phyloP scores from a whole-genome alignment of 2,113 vertebrate genomes.

The Scolopax mira region DNA sequence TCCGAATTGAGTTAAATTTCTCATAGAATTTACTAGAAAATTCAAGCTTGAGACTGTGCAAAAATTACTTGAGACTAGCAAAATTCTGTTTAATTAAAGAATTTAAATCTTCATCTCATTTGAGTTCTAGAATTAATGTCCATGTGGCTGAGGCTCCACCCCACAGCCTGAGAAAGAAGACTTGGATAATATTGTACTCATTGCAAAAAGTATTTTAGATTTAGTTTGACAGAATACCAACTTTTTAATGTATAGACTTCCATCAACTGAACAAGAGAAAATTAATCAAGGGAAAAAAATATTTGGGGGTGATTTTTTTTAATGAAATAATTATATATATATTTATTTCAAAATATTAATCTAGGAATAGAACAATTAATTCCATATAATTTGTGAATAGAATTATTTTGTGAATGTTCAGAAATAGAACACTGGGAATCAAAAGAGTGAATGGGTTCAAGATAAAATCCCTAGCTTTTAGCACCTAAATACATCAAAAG shows the following conservation, averaged over 20 bases:
- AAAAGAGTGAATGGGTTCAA: background rate
- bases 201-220: background rate
- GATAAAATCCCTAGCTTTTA: background rate
- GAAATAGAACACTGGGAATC: background rate
- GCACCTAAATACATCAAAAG: background rate
- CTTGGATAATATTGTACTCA: background rate
- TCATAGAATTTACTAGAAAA: background rate
- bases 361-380: background rate
- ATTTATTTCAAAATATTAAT: background rate
- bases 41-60: background rate
- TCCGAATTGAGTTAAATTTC: background rate
- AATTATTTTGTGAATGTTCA: background rate
- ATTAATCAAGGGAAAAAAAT: background rate
- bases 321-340: background rate
- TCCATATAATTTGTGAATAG: no score
- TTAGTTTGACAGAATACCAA: background rate
- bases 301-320: background rate
- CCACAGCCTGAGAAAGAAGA: background rate
- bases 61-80: background rate
- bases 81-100: background rate
- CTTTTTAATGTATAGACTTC: background rate
- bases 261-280: background rate
- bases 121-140: background rate
- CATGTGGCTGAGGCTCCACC: background rate
- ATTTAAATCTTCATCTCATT: background rate